Base-by-base conservation (phyloP, 2,888 invertebrate species). In the Sacculina carcini region DNA sequence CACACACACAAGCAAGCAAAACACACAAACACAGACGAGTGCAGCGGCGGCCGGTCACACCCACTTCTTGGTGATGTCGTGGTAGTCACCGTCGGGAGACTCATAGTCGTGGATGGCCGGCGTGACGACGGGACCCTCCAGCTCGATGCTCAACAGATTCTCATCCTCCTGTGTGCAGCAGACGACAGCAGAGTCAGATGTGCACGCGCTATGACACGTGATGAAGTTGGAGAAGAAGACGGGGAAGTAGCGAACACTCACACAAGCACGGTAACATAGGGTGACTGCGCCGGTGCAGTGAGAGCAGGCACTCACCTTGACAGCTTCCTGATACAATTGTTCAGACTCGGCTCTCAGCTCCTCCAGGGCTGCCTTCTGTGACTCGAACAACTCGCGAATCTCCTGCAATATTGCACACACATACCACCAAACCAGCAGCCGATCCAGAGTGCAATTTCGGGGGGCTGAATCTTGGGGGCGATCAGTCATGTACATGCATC, bases 71-170 rank as follows among this genome's bases (percentile, higher is more conserved):
- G 84, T 76, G 29, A 79, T 69, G 63, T 90, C 80, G 23, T 75
- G 64, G 62, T 87, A 92, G 60, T 90, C 86, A 36, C 96, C 96
- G 66, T 96, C 92, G 0, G 85, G 83, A 44, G 77, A 73, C 1
- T 73, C 71, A 63, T 86, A 94, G 55, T 75, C 71, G 60, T 76
- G 71, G 53, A 86, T 79, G 0, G 87, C 76, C 3, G 90, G 87
- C 1, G 89, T 89, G 28, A 76, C 69, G 0, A 78, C 73, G 0
- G 92, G 84, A 0, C 92, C 90, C 52, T 69, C 70, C 2, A 72
- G 62, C 21, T 70, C 68, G 58, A 75, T 75, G 0, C 86, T 82
- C 24, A 89, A 61, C 32, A 86, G 62, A 7, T 67, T 65, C 19
- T 73, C 62, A 64, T 90, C 87, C 5, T 77, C 68, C 77, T 86